phyloP scores from a whole-genome alignment of 2,888 invertebrate genomes.

The Tipula vernalis region DNA sequence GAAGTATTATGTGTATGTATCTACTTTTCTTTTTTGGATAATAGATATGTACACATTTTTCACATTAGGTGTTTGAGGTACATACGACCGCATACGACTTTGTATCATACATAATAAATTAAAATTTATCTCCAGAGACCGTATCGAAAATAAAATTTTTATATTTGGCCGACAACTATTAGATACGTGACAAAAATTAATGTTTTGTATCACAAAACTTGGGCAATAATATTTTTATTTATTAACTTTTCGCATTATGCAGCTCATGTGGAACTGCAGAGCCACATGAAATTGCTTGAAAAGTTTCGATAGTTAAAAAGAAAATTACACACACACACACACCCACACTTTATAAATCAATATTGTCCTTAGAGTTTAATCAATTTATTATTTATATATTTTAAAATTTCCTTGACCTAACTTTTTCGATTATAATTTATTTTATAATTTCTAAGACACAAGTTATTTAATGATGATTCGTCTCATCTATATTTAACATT shows the following conservation, averaged over 20 bases:
- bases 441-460: neutral
- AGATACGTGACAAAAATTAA: neutral
- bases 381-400: neutral
- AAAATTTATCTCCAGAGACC: neutral
- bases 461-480: neutral
- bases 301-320: neutral
- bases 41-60: neutral
- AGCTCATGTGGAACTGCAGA: neutral
- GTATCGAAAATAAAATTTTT: neutral
- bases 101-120: neutral
- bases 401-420: neutral
- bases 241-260: neutral
- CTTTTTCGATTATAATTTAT: neutral
- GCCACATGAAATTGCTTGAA: neutral
- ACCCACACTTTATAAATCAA: neutral
- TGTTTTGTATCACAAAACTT: neutral
- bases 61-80: neutral
- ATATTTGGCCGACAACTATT: neutral
- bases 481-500: neutral
- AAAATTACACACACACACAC: neutral
- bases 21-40: neutral
- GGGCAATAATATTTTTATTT: neutral
- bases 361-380: neutral
- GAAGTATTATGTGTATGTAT: neutral
- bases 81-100: neutral